phyloP scores from a whole-genome alignment of 2,888 invertebrate species.

The Geophilus truncorum region DNA sequence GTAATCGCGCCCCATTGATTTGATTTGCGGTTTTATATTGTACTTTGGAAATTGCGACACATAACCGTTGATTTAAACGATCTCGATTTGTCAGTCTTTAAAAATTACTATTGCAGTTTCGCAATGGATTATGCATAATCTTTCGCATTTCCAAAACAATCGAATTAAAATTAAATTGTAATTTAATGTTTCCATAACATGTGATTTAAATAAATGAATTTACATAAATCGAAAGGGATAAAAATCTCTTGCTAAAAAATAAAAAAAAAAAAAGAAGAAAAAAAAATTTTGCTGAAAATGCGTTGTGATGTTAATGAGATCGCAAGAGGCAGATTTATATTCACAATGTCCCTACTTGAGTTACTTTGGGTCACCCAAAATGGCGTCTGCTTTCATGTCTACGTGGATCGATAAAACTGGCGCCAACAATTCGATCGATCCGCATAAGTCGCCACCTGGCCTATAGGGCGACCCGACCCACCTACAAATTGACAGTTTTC shows the following conservation, averaged over 20 bases:
- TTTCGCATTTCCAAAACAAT: too few relatives aligned
- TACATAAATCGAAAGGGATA: too few relatives aligned
- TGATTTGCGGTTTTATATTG: not conserved
- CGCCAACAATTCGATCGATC: not conserved
- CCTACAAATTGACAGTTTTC: not conserved
- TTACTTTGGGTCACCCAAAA: not conserved
- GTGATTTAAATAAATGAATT: too few relatives aligned
- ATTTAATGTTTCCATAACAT: too few relatives aligned
- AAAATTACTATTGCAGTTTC: too few relatives aligned
- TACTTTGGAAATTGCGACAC: not conserved
- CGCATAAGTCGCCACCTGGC: constrained; percentile 2
- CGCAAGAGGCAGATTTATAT: not conserved
- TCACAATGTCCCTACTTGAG: not conserved
- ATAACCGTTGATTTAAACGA: not conserved
- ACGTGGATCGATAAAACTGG: not conserved
- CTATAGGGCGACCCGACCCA: not conserved
- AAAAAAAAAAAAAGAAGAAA: too few relatives aligned
- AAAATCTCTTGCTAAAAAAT: too few relatives aligned
- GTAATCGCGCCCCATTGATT: not conserved
- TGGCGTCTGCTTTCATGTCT: not conserved
- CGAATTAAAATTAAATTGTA: too few relatives aligned
- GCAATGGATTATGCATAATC: too few relatives aligned
- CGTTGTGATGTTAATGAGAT: too few relatives aligned
- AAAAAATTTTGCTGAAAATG: too few relatives aligned
- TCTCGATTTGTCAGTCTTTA: not conserved